Conservation (phyloP, 1,140 invertebrate species). For the Onthophagus taurus region DNA sequence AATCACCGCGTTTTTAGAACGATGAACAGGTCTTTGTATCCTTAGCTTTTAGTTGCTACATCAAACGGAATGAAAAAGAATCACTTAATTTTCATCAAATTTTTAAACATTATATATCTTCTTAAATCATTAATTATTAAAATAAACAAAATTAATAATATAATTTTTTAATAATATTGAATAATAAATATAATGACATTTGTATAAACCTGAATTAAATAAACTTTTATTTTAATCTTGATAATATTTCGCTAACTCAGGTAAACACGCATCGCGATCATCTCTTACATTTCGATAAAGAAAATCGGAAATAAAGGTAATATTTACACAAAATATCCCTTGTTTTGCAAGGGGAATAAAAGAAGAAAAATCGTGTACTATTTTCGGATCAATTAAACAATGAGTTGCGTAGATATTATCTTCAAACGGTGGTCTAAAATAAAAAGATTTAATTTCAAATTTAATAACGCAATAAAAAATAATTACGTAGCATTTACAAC, state of each 20-base stretch:
- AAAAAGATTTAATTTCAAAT: slow-evolving; percentile 3
- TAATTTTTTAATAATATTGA: too few relatives aligned
- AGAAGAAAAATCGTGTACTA: slow-evolving; percentile 18
- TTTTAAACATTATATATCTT: too few relatives aligned
- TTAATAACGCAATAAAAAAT: slow-evolving; percentile 7
- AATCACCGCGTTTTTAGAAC: too few relatives aligned
- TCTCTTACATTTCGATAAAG: slow-evolving; percentile 19
- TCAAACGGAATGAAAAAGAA: too few relatives aligned
- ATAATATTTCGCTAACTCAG: slow-evolving; percentile 19
- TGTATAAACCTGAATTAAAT: too few relatives aligned
- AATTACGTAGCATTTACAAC: slow-evolving; percentile 46
- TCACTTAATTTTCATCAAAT: too few relatives aligned
- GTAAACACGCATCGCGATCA: slow-evolving; percentile 20
- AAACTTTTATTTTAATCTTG: too few relatives aligned
- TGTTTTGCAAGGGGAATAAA: slow-evolving; percentile 28
- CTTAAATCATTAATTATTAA: too few relatives aligned
- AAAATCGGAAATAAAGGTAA: slow-evolving; percentile 29
- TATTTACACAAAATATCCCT: slow-evolving; percentile 31
- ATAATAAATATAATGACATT: too few relatives aligned
- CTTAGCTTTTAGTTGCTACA: too few relatives aligned
- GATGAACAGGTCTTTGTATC: too few relatives aligned
- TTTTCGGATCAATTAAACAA: slow-evolving; percentile 28
- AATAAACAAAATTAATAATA: too few relatives aligned
- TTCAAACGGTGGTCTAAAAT: slow-evolving; percentile 30
- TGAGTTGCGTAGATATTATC: slow-evolving; percentile 30